A percentile compares a stretch with the other conserved stretches of the same genome.
Conservation (phyloP, 2,888 invertebrate genomes). For the Tipula unca region DNA sequence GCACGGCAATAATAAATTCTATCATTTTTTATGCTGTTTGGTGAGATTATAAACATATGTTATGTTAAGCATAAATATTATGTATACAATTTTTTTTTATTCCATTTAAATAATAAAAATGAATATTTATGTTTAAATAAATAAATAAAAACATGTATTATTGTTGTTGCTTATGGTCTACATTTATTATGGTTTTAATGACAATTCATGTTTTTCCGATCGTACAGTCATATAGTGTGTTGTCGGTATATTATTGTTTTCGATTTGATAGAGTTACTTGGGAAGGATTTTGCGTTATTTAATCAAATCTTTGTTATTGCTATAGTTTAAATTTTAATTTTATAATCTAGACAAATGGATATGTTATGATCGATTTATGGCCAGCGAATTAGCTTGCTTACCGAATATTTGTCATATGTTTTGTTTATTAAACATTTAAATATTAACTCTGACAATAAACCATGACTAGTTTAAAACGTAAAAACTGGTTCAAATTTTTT, state of each 20-base stretch:
- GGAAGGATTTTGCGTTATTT: not conserved
- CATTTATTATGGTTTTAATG: not conserved
- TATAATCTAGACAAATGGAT: not conserved
- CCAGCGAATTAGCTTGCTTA: too few relatives aligned
- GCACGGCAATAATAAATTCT: not conserved
- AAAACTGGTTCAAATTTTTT: too few relatives aligned
- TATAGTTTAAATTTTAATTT: not conserved
- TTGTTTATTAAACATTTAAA: too few relatives aligned
- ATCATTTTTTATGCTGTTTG: not conserved
- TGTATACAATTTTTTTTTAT: not conserved
- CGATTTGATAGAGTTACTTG: not conserved
- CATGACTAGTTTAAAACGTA: too few relatives aligned
- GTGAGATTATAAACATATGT: slow-evolving; percentile 2
- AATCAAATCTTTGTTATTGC: not conserved
- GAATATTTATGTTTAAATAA: not conserved
- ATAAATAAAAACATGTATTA: not conserved
- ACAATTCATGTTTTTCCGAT: not conserved
- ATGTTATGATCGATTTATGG: not conserved
- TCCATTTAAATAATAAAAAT: not conserved
- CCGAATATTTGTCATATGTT: too few relatives aligned
- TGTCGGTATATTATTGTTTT: not conserved
- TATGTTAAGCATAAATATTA: not conserved
- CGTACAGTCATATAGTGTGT: not conserved
- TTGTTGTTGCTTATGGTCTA: not conserved
- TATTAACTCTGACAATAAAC: too few relatives aligned